Evolutionary conservation across 2,797 vertebrate species (phyloP).

Genomic region (Chaenodraco wilsoni): DNA sequence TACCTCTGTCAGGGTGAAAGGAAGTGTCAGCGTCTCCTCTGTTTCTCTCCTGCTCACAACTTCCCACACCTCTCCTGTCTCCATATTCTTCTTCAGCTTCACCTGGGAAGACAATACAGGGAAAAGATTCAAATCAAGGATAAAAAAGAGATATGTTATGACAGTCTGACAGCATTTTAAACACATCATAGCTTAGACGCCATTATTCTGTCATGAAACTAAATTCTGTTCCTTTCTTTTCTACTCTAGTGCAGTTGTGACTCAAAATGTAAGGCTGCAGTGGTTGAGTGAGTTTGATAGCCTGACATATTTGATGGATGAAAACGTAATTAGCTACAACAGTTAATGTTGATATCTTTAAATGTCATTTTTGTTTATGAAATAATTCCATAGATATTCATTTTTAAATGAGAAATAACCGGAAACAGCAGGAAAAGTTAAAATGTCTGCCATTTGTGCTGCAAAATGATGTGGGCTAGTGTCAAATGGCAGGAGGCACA

Average conservation of each 20-base stretch:
- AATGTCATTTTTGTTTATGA: too few species aligned
- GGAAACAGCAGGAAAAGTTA: too few species aligned
- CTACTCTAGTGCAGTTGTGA: background rate
- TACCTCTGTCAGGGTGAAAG: slow-evolving; percentile 56
- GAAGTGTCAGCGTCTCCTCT: slow-evolving; percentile 10
- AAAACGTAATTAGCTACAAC: background rate
- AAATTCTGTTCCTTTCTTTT: background rate
- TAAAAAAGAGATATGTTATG: background rate
- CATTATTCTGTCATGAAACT: background rate
- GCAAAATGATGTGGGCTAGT: too few species aligned
- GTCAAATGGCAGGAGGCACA: too few species aligned
- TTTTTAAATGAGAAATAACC: too few species aligned
- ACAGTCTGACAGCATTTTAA: background rate
- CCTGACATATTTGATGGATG: background rate
- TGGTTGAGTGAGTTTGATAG: background rate
- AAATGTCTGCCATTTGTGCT: too few species aligned
- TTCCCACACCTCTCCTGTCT: slow-evolving; percentile 73
- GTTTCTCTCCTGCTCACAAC: slow-evolving; percentile 65
- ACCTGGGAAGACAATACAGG: slow-evolving; percentile 46
- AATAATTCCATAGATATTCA: too few species aligned
- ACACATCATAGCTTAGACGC: background rate
- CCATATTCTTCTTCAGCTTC: slow-evolving; percentile 75
- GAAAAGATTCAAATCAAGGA: background rate
- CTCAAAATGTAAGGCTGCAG: slow-evolving; percentile 1
- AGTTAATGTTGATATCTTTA: too few species aligned